Conservation (phyloP, 2,888 invertebrate species). For the Sipha maydis region DNA sequence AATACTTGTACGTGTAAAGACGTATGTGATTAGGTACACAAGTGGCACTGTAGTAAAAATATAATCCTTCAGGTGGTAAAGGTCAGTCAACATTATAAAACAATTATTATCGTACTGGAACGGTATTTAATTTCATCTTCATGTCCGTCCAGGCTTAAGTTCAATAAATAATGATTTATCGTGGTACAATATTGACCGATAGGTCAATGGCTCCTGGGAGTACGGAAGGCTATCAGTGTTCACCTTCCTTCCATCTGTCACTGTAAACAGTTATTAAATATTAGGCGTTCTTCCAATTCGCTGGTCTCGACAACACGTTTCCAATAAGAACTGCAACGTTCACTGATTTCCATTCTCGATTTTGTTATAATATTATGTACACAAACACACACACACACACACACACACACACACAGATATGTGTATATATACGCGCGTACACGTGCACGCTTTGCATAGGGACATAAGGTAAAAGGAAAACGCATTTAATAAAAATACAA, state of each 20-base stretch:
- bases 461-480: not conserved
- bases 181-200: not conserved
- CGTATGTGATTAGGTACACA: not conserved
- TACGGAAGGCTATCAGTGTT: conserved; percentile 35
- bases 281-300: not conserved
- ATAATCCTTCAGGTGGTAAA: not conserved
- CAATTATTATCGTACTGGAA: not conserved
- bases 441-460: not conserved
- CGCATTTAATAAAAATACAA: not conserved
- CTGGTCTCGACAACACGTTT: not conserved
- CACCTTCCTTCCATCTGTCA: conserved; percentile 6
- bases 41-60: not conserved
- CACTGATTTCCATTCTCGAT: conserved; percentile 8
- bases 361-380: not conserved
- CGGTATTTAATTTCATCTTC: conserved; percentile 2
- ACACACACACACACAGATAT: not conserved
- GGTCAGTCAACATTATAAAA: not conserved
- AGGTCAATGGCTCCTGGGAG: conserved; percentile 51
- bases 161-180: conserved; percentile 23
- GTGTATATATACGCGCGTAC: not conserved
- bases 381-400: not conserved
- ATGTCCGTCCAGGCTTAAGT: not conserved
- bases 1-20: not conserved
- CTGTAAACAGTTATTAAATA: not conserved
- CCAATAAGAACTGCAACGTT: not conserved